A percentile compares a stretch with the other conserved stretches of the same genome.
These are phyloP conservation scores for Hypomecis punctinalis DNA, from an alignment of 2,888 invertebrate species.

Conservation along the genomic window DNA sequence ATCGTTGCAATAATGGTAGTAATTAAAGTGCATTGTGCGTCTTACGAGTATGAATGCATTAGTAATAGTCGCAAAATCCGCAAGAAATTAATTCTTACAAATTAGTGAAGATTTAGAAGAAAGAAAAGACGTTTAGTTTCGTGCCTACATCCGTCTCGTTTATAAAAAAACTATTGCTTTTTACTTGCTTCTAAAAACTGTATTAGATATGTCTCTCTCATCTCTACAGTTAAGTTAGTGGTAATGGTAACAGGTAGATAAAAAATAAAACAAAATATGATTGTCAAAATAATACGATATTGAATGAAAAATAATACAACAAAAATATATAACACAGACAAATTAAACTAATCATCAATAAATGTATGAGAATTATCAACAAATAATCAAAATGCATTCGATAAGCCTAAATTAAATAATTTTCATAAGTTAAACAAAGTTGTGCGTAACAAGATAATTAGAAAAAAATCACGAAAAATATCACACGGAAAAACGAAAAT, in stretches of 20 bases:
- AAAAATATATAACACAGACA: conserved; percentile 1
- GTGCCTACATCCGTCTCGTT: no score
- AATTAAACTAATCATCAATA: background rate
- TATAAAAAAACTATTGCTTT: no score
- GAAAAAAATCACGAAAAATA: background rate
- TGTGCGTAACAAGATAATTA: conserved; percentile 7
- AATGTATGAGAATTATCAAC: background rate
- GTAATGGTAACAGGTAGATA: background rate
- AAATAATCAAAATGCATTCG: background rate
- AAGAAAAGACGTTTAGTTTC: no score
- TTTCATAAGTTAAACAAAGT: background rate
- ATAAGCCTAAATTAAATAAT: background rate
- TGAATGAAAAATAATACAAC: conserved; percentile 10
- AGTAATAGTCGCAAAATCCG: no score
- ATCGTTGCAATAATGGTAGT: no score
- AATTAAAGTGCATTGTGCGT: no score
- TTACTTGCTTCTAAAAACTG: no score
- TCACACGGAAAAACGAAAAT: conserved; percentile 6
- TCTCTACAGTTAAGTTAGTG: background rate
- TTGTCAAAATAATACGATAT: conserved; percentile 8
- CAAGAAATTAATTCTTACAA: no score
- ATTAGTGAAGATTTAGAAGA: no score
- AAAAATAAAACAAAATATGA: conserved; percentile 13
- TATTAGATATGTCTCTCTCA: background rate
- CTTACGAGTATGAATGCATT: no score